phyloP scores from a whole-genome alignment of 2,113 vertebrate genomes.

The Crocuta crocuta region DNA sequence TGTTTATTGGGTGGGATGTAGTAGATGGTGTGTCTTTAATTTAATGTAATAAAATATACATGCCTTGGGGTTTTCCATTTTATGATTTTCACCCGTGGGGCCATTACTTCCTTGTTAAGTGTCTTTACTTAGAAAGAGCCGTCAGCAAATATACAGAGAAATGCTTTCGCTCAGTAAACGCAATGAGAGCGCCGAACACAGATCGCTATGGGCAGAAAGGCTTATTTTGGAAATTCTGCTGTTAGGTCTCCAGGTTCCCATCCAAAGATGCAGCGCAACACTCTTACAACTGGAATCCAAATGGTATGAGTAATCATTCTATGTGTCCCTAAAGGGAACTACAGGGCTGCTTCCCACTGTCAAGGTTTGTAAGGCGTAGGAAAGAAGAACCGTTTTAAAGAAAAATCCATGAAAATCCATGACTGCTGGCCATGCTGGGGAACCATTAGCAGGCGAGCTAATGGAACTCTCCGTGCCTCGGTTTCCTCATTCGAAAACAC shows the following conservation, averaged over 20 bases:
- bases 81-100: conserved; percentile 58
- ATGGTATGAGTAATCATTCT: not conserved
- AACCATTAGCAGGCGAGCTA: too few relatives aligned
- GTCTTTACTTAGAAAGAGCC: conserved; percentile 45
- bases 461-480: not conserved
- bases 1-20: conserved; percentile 53
- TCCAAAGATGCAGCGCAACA: not conserved
- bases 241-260: not conserved
- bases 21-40: conserved; percentile 65
- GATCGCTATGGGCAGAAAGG: not conserved
- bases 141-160: conserved; percentile 52
- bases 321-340: not conserved
- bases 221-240: conserved; percentile 11
- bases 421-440: not conserved
- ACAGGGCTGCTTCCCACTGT: not conserved
- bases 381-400: not conserved
- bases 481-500: not conserved
- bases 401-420: not conserved
- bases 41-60: conserved; percentile 71
- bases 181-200: not conserved
- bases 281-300: not conserved
- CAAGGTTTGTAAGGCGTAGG: not conserved
- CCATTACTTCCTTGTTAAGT: conserved; percentile 71
- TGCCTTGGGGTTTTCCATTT: conserved; percentile 58
- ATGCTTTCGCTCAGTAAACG: not conserved